Percentiles rank a stretch among this genome's conserved stretches.
These are phyloP conservation scores for Catonia carolina DNA, from an alignment of 2,888 invertebrate species.

Conservation along the genomic window DNA sequence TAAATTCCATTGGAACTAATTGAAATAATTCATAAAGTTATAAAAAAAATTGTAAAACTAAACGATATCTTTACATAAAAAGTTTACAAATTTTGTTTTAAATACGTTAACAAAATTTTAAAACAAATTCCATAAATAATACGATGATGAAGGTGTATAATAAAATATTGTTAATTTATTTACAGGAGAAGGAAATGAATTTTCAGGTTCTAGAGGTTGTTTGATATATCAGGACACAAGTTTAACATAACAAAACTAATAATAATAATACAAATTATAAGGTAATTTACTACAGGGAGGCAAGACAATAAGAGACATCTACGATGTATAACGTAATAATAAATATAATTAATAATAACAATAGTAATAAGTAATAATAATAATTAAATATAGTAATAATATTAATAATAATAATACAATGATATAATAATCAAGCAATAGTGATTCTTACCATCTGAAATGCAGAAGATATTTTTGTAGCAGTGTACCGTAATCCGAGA, in stretches of 20 bases:
- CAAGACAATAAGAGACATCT: constrained; percentile 4
- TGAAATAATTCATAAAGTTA: too few relatives aligned
- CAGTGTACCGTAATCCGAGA: background rate
- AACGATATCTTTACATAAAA: too few relatives aligned
- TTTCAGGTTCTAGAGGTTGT: too few relatives aligned
- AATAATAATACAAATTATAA: constrained; percentile 3
- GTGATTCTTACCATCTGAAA: constrained; percentile 24
- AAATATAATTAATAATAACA: background rate
- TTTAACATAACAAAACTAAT: background rate
- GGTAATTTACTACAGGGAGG: background rate
- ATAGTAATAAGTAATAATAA: constrained; percentile 8
- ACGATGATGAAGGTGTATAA: too few relatives aligned
- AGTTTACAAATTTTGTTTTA: too few relatives aligned
- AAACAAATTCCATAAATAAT: too few relatives aligned
- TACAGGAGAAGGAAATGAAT: too few relatives aligned
- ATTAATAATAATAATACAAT: constrained; percentile 2
- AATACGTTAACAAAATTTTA: too few relatives aligned
- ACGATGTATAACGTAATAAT: constrained; percentile 12
- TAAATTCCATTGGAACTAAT: too few relatives aligned
- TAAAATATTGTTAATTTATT: too few relatives aligned
- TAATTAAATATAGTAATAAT: constrained; percentile 2
- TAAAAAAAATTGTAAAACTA: too few relatives aligned
- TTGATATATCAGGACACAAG: too few relatives aligned
- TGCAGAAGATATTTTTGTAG: background rate
- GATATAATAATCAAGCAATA: constrained; percentile 7